Conservation (phyloP, 1,140 invertebrate genomes). For the Aphelenchoides fujianensis region DNA sequence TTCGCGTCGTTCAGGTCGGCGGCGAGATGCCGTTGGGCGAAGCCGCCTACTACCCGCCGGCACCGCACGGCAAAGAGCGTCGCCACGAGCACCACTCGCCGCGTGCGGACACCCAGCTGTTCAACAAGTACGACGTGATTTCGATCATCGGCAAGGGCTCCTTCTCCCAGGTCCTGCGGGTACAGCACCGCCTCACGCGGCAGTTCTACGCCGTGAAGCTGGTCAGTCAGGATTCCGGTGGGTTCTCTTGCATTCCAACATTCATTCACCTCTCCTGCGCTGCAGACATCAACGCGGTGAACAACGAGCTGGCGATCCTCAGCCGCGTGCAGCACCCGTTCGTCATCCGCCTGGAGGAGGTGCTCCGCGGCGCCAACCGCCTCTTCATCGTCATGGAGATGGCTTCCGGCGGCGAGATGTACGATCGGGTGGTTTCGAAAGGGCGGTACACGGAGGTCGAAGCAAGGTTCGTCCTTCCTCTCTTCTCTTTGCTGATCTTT, state of each 20-base stretch:
- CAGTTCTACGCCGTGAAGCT: conserved; percentile 69
- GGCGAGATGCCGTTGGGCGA: conserved; percentile 58
- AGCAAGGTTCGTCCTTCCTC: too few species aligned
- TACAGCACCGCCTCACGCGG: conserved; percentile 66
- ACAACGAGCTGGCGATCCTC: conserved; percentile 67
- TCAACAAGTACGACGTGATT: conserved; percentile 68
- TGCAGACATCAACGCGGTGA: conserved; percentile 63
- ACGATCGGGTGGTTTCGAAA: conserved; percentile 62
- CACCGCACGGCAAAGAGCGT: too few species aligned
- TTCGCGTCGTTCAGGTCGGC: conserved; percentile 54
- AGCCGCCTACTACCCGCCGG: conserved; percentile 29
- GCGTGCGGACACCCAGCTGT: conserved; percentile 63
- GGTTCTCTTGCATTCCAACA: too few species aligned
- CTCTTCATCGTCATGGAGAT: conserved; percentile 65
- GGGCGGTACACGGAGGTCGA: conserved; percentile 64
- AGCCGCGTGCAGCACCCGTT: conserved; percentile 65
- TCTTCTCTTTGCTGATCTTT: too few species aligned
- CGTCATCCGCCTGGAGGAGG: conserved; percentile 63
- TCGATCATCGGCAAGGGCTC: conserved; percentile 67
- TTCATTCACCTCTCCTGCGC: too few species aligned
- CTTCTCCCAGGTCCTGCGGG: conserved; percentile 66
- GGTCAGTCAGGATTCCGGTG: conserved; percentile 65
- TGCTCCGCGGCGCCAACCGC: conserved; percentile 61
- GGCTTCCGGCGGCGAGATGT: conserved; percentile 64
- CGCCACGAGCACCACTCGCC: conserved; percentile 36